A percentile compares a stretch with the other conserved stretches of the same genome.
phyloP scores from a whole-genome alignment of 2,113 vertebrate genomes.

The Herpailurus yagouaroundi region DNA sequence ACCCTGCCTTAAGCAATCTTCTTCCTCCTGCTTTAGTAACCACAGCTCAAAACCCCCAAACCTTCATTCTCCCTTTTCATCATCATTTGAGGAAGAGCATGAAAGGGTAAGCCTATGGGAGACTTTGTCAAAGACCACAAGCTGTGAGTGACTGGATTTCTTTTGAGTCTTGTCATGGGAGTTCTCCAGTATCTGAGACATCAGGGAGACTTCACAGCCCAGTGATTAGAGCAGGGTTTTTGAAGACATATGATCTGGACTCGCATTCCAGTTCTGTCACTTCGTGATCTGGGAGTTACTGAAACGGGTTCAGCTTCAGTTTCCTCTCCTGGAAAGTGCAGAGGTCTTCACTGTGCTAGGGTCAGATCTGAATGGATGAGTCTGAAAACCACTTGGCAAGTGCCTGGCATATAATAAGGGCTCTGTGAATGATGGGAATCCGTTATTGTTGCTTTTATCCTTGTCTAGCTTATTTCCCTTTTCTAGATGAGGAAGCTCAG shows the following conservation, averaged over 20 bases:
- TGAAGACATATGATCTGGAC: neutral
- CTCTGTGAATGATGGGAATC: neutral
- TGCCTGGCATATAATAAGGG: neutral
- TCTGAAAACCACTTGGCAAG: neutral
- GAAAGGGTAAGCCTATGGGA: neutral
- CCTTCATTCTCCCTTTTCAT: neutral
- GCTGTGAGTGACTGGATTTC: neutral
- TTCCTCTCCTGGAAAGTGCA: neutral
- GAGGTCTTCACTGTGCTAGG: rapidly evolving
- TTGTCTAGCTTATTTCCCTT: neutral
- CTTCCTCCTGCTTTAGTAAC: neutral
- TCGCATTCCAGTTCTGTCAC: neutral
- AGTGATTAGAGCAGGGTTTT: neutral
- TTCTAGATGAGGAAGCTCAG: neutral
- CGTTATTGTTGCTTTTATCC: neutral
- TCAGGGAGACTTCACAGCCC: neutral
- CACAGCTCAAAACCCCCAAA: neutral
- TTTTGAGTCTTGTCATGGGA: neutral
- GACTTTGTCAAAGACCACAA: neutral
- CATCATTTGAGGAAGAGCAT: neutral
- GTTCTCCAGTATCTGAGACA: neutral
- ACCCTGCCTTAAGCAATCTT: neutral
- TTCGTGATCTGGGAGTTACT: neutral
- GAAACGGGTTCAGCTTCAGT: neutral
- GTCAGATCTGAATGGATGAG: neutral